Evolutionary conservation across 2,113 vertebrate species (phyloP).

Genomic region (Charina bottae): DNA sequence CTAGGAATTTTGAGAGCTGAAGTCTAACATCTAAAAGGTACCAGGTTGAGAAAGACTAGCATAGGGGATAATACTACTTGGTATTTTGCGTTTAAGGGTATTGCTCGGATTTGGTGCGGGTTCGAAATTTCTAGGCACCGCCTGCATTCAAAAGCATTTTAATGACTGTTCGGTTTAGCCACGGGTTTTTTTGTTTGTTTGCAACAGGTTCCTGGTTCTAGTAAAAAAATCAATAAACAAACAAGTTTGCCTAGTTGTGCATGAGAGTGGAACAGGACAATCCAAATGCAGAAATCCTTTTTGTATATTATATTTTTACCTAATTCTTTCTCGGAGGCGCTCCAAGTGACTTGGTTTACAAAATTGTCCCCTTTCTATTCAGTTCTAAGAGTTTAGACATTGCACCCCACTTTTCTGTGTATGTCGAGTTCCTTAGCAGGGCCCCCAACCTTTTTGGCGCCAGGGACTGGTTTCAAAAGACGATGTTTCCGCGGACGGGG

Average conservation of each 20-base stretch:
- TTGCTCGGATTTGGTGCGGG: background rate
- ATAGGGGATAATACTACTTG: background rate
- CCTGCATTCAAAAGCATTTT: background rate
- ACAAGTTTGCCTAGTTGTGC: background rate
- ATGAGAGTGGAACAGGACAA: background rate
- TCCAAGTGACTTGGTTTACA: background rate
- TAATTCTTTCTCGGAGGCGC: background rate
- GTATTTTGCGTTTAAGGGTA: background rate
- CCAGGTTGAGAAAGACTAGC: background rate
- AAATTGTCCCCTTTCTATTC: background rate
- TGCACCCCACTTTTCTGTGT: background rate
- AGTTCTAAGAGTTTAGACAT: background rate
- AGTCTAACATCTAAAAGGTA: background rate
- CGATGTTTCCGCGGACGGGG: no score
- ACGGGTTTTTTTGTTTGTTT: background rate
- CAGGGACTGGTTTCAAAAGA: no score
- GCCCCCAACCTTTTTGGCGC: no score
- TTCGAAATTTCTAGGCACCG: background rate
- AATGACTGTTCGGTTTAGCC: background rate
- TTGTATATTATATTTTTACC: background rate
- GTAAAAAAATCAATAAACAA: background rate
- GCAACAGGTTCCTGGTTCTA: background rate
- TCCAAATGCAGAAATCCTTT: background rate
- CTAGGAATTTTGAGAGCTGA: background rate
- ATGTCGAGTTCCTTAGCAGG: background rate